Base-by-base conservation (phyloP, 2,797 vertebrate species). In the Lepidocolaptes lacrymiger region DNA sequence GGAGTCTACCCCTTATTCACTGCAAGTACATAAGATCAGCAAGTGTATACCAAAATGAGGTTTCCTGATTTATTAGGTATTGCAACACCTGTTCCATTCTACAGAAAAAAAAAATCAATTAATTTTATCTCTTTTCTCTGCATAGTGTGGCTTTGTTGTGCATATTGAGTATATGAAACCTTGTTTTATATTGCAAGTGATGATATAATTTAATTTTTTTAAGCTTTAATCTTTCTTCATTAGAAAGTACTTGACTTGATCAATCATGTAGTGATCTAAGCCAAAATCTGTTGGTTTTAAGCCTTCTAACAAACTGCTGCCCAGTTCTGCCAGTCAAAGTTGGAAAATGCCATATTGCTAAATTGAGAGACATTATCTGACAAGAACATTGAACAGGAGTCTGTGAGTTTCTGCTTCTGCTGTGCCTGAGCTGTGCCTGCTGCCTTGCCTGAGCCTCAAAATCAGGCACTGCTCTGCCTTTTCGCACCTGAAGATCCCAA, bases 211-310 rank as follows among this genome's bases (percentile, higher is more conserved):
- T 62, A 11, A 21, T 55, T 48, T 46, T 55, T 77, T 16, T 4
- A 89, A 91, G 48, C 30, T 69, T 89, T 83, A 59, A 28, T 88
- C 36, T 92, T 89, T 85, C 79, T 79, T 75, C 82, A 68, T 64
- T 85, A 77, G 21, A 18, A 22, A 5, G 6, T 80, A 22, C 56
- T 83, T 67, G 37, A 80, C 39, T 55, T 80, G 67, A 61, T 71
- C 23, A 11, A 54, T 76, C 56, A 27, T 0, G 17, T 34, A 46
- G 41, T 7, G 24, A 76, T 81, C 54, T 71, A 75, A 90, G 69
- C 41, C 61, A 77, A 84, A 90, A 75, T 30, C 58, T 72, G 49
- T 41, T 78, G 64, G 20, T 36, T 89, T 89, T 85, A 89, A 85
- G 28, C 59, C 30, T 30, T 64, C 56, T 54, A 46, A 85, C 59